Base-by-base conservation (phyloP, 1,140 invertebrate genomes). In the Plectrocnemia conspersa region DNA sequence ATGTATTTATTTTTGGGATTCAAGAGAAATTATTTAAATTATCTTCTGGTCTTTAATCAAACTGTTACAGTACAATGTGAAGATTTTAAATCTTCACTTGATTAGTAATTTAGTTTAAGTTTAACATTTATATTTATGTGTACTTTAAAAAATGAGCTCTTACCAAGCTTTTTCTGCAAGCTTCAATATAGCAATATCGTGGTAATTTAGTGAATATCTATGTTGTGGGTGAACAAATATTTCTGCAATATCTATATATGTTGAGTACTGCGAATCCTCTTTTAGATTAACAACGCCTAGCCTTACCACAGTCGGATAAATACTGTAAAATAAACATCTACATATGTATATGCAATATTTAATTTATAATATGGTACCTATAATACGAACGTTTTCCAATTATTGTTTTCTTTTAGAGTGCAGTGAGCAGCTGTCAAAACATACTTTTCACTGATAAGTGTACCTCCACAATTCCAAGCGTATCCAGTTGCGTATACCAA, bases 121-220 rank as follows among this genome's bases (percentile, higher is more conserved):
- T n/a, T n/a, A n/a, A n/a, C n/a, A n/a, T 11, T 42, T 10, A 1
- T 48, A 33, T 19, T 21, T 35, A 19, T 15, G 13, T 21, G 44
- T 27, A 33, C 40, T n/a, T n/a, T n/a, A n/a, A n/a, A n/a, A n/a
- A n/a, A n/a, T n/a, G n/a, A n/a, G n/a, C n/a, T n/a, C n/a, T 33
- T 16, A 71, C 1, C 46, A 55, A 2, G 77, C 69, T 18, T 56
- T 22, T 25, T 40, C 54, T 6, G 64, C 58, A 15, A 83, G 60
- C 54, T 73, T 65, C 3, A 82, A 25, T 0, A 83, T 49, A 18
- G 73, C 80, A 29, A 83, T 80, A 57, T 83, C 82, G 49, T 77
- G 65, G 54, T 82, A 81, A 33, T 71, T 65, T 0, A 64, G 60
- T 15, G 75, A 70, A 15, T 61, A 52, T 16, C 62, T 64, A 45